Evolutionary conservation across 1,140 invertebrate genomes (phyloP).

Genomic region (Danaus melanippus): DNA sequence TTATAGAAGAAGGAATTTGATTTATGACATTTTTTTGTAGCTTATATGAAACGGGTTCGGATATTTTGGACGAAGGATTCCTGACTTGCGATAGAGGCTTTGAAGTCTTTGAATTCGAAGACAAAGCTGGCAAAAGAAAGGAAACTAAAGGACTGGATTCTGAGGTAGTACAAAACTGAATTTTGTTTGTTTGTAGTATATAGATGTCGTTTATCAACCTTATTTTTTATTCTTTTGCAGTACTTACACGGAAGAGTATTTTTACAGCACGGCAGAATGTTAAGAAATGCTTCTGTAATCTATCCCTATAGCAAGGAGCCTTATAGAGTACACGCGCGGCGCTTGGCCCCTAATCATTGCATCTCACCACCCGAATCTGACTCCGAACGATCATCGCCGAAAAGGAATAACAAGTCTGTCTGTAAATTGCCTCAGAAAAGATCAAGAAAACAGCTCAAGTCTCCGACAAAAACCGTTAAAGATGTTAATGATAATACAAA

Average conservation of each 20-base stretch:
- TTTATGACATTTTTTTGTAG: constrained; percentile 29
- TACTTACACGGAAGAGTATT: constrained; percentile 83
- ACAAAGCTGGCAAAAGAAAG: constrained; percentile 40
- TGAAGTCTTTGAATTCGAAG: constrained; percentile 55
- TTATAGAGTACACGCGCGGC: constrained; percentile 51
- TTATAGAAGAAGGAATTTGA: too few species aligned
- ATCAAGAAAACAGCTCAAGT: constrained; percentile 48
- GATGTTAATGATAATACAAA: constrained; percentile 64
- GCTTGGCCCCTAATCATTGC: constrained; percentile 47
- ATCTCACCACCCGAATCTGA: constrained; percentile 48
- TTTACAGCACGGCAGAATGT: constrained; percentile 78
- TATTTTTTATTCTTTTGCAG: constrained; percentile 52
- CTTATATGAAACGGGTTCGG: constrained; percentile 46
- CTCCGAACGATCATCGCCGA: constrained; percentile 53
- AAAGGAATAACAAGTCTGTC: constrained; percentile 36
- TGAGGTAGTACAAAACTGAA: constrained; percentile 27
- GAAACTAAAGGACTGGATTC: constrained; percentile 45
- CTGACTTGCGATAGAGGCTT: constrained; percentile 43
- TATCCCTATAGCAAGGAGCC: constrained; percentile 62
- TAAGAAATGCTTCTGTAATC: constrained; percentile 78
- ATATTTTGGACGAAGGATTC: constrained; percentile 69
- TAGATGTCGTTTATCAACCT: constrained; percentile 5
- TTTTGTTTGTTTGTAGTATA: constrained; percentile 11
- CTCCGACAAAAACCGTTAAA: constrained; percentile 53
- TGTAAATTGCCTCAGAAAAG: constrained; percentile 48